Evolutionary conservation across 2,888 invertebrate genomes (phyloP).

Genomic region (Timandra comae): DNA sequence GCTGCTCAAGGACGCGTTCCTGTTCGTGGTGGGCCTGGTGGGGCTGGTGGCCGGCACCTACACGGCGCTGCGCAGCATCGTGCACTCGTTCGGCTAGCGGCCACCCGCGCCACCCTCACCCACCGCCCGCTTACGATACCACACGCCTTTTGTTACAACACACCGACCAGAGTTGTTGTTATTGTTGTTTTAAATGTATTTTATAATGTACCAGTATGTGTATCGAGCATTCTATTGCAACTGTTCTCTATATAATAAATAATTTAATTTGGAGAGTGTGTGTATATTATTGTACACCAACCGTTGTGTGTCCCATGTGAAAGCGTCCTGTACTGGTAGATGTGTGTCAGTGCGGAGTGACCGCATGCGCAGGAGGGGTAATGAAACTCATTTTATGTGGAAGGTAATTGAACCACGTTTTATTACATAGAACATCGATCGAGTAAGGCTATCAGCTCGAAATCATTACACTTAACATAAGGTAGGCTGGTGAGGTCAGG

Average conservation of each 20-base stretch:
- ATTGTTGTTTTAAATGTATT: background rate
- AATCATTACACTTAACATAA: constrained; percentile 25
- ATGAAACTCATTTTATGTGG: constrained; percentile 54
- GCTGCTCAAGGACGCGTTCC: constrained; percentile 66
- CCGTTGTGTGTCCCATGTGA: too few species aligned
- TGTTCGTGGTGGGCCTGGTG: constrained; percentile 78
- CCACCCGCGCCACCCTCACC: background rate
- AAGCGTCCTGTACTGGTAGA: too few species aligned
- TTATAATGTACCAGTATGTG: background rate
- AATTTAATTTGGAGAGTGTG: too few species aligned
- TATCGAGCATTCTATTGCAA: background rate
- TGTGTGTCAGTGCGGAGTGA: background rate
- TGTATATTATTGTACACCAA: too few species aligned
- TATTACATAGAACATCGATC: constrained; percentile 59
- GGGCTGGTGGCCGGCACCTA: constrained; percentile 82
- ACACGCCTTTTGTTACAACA: background rate
- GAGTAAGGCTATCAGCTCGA: constrained; percentile 40
- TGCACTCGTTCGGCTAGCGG: constrained; percentile 42
- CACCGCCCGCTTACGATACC: background rate
- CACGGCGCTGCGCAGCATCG: constrained; percentile 78
- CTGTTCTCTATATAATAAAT: too few species aligned
- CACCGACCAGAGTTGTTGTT: background rate
- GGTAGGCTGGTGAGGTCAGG: constrained; percentile 32
- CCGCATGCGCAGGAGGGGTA: constrained; percentile 17
- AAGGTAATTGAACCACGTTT: constrained; percentile 59